phyloP scores from a whole-genome alignment of 53 echinoderm and acorn worm species.

The Temnopleurus reevesii region DNA sequence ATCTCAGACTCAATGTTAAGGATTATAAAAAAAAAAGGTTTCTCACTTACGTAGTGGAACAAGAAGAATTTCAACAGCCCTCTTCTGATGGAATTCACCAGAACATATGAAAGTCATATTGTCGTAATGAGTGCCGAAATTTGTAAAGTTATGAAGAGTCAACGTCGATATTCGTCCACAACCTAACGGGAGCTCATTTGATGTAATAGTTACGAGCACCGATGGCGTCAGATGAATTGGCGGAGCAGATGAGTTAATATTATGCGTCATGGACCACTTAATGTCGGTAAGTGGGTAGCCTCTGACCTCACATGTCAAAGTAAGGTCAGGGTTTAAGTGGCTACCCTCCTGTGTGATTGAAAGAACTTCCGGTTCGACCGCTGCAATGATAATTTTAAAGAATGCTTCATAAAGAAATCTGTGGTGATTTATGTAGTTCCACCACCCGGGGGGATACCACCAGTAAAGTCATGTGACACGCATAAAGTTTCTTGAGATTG shows the following conservation, averaged over 20 bases:
- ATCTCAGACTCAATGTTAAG: too few species aligned
- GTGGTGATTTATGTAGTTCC: too few species aligned
- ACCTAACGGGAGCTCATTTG: neutral
- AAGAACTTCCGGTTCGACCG: neutral
- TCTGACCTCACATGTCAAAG: conserved; percentile 27
- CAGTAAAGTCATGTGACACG: too few species aligned
- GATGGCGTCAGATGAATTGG: too few species aligned
- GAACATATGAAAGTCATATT: neutral
- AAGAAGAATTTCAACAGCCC: neutral
- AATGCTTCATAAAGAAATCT: too few species aligned
- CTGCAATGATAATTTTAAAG: neutral
- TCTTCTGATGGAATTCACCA: conserved; percentile 15
- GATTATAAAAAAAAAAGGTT: too few species aligned
- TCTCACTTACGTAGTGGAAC: neutral
- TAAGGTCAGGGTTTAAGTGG: conserved; percentile 10
- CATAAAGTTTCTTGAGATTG: too few species aligned
- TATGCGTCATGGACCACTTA: neutral
- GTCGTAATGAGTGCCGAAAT: neutral
- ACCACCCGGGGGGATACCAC: too few species aligned
- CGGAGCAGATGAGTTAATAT: neutral
- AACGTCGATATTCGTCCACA: neutral
- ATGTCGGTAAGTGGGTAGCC: conserved; percentile 30
- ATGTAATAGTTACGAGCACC: too few species aligned
- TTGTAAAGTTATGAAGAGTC: neutral
- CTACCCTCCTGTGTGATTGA: neutral